A percentile compares a stretch with the other conserved stretches of the same genome.
Evolutionary conservation across 2,888 invertebrate species (phyloP).

Genomic region (Callyntrura guangdongensis): DNA sequence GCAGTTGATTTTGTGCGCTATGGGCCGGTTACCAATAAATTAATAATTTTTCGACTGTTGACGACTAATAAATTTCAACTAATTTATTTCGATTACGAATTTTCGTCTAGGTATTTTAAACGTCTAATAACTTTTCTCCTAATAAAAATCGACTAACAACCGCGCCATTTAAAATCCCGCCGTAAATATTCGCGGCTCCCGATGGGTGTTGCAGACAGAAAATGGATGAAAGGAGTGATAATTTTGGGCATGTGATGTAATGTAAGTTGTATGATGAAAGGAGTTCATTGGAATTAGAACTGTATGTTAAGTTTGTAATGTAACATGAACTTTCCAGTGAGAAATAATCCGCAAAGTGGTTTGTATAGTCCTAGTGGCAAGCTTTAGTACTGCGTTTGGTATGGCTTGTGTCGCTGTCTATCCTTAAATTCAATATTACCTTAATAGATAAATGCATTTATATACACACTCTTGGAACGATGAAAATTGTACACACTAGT

Average conservation of each 20-base stretch:
- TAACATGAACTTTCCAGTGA: slow-evolving; percentile 15
- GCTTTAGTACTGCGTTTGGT: neutral
- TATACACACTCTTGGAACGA: no score
- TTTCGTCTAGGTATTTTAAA: no score
- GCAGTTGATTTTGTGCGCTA: no score
- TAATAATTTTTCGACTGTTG: no score
- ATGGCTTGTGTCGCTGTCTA: neutral
- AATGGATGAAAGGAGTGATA: neutral
- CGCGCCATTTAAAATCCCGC: no score
- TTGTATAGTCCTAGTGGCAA: neutral
- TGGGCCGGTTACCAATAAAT: no score
- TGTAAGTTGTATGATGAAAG: neutral
- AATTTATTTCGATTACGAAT: no score
- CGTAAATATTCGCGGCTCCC: no score
- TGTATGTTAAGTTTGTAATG: slow-evolving; percentile 2
- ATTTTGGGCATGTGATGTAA: neutral
- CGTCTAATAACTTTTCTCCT: no score
- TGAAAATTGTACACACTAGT: no score
- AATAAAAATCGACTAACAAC: no score
- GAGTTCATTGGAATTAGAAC: slow-evolving; percentile 40
- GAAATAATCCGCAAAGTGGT: neutral
- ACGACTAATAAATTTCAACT: no score
- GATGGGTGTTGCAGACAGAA: neutral
- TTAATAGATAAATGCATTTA: neutral
- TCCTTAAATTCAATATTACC: neutral